Evolutionary conservation across 2,113 vertebrate species (phyloP).

Genomic region (Sander vitreus): DNA sequence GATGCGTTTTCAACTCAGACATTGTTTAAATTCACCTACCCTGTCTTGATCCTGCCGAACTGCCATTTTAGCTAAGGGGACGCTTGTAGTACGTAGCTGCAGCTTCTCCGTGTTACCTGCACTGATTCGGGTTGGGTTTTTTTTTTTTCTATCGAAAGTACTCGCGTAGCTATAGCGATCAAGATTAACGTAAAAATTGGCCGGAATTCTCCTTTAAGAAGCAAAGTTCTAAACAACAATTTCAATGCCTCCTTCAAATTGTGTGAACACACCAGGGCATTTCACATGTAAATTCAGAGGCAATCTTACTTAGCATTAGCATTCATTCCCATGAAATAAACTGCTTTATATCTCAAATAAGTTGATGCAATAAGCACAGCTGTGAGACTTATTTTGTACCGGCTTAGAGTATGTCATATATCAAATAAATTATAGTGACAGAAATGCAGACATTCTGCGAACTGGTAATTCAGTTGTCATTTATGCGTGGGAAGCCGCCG

Average conservation of each 20-base stretch:
- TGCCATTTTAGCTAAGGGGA: too few relatives aligned
- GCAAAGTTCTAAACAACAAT: not conserved
- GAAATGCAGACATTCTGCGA: constrained; percentile 14
- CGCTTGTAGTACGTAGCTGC: too few relatives aligned
- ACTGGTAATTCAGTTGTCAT: constrained; percentile 35
- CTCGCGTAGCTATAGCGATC: too few relatives aligned
- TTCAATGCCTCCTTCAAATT: constrained; percentile 15
- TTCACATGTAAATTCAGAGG: constrained; percentile 46
- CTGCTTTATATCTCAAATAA: constrained; percentile 39
- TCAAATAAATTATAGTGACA: constrained; percentile 56
- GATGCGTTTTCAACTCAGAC: too few relatives aligned
- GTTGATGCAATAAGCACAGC: constrained; percentile 49
- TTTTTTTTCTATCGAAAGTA: too few relatives aligned
- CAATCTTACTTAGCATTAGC: constrained; percentile 32
- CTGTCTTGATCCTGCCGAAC: too few relatives aligned
- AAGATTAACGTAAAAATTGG: too few relatives aligned
- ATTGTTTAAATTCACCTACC: too few relatives aligned
- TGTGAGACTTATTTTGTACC: constrained; percentile 34
- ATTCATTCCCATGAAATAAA: constrained; percentile 46
- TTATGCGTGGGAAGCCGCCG: not conserved
- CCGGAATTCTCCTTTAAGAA: not conserved
- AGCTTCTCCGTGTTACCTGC: too few relatives aligned
- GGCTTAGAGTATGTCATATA: constrained; percentile 27
- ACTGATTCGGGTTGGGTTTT: too few relatives aligned
- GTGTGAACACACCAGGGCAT: constrained; percentile 16